Conservation (phyloP, 2,888 invertebrate species). For the Stenotaenia linearis region DNA sequence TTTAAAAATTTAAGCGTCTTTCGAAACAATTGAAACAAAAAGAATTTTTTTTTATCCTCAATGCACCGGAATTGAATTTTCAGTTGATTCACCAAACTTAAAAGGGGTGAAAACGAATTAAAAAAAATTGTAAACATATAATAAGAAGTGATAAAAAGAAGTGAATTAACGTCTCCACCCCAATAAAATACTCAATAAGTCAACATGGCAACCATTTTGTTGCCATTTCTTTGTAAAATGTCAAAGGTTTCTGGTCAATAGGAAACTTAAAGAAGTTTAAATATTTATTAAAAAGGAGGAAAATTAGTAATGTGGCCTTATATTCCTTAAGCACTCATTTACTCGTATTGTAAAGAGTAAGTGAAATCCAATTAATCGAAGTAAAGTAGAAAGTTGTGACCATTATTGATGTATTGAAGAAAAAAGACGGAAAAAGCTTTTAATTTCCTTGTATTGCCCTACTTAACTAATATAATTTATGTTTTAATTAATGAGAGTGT, state of each 20-base stretch:
- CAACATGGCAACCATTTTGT: neutral
- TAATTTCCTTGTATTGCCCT: neutral
- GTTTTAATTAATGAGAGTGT: neutral
- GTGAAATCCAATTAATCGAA: neutral
- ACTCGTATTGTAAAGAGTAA: too few relatives aligned
- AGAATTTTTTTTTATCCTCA: too few relatives aligned
- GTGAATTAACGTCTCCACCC: neutral
- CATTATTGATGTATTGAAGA: neutral
- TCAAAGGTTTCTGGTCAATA: neutral
- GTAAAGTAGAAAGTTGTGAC: neutral
- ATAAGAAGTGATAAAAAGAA: neutral
- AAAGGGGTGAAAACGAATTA: neutral
- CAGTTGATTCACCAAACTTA: neutral
- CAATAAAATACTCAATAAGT: slow-evolving; percentile 1
- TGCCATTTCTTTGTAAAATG: neutral
- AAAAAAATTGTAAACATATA: neutral
- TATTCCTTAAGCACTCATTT: too few relatives aligned
- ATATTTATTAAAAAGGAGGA: too few relatives aligned
- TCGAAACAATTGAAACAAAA: too few relatives aligned
- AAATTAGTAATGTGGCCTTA: too few relatives aligned
- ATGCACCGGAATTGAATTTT: too few relatives aligned
- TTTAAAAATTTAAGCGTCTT: too few relatives aligned
- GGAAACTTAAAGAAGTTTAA: neutral
- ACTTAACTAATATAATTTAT: neutral
- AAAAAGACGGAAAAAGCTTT: neutral